Evolutionary conservation across 2,113 vertebrate species (phyloP), one percentile per base, ranked within the genome.

Genomic region (Gavialis gangeticus): DNA sequence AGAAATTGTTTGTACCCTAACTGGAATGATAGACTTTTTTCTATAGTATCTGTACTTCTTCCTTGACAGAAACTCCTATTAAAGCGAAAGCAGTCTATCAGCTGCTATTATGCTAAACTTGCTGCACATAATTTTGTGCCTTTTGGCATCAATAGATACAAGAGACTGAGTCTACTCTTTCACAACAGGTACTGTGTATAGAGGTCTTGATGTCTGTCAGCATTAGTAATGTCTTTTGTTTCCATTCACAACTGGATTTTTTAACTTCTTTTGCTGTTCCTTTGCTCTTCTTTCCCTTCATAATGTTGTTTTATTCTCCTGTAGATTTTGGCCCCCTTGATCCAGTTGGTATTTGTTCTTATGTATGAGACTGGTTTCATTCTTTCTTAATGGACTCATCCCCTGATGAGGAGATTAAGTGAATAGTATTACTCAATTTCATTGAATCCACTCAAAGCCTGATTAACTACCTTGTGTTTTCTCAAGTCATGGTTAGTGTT

Each of bases 61-160:
- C 96, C 95, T 96, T 96, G 96, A 95, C 91, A 97, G 96, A 96
- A 91, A 54, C 84, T 95, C 84, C 90, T 94, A 86, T 89, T 96
- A 91, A 92, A 96, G 73, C 86, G 84, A 30, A 73, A 73, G 69
- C 67, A 13, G 63, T 90, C n/a, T 96, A 71, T 96, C 92, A 94
- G 91, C 5, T 73, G 3, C 93, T 94, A 86, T 91, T 84, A 46
- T 24, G 25, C 92, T 96, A 88, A 96, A 82, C 81, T 84, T 3
- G 58, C 94, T 91, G 87, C 85, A 83, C 85, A 30, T 92, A 95
- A 64, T 85, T 96, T 95, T 95, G 77, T 96, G 94, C 96, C 88
- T 95, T n/a, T 91, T 95, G 96, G 95, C 94, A 95, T 82, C 96
- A 94, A 0, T 93, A 96, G 93, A 81, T 94, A 82, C 91, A 96